Conservation (phyloP, 1,140 invertebrate species). For the Bombus huntii region DNA sequence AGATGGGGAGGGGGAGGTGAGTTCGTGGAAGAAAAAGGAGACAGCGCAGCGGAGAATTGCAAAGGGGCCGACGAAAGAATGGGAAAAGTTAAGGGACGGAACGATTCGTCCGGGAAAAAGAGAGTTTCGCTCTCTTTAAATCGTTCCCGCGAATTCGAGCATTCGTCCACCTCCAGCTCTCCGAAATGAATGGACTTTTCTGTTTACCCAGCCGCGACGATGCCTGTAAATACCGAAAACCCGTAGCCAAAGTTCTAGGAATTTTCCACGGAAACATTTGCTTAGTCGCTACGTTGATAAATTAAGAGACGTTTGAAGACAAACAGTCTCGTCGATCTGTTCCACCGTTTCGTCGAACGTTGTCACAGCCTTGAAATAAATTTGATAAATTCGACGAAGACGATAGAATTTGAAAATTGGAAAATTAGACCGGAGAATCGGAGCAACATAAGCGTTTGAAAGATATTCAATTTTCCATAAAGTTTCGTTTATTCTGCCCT, state of each 20-base stretch:
- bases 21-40: constrained; percentile 5
- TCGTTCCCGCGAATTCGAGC: constrained; percentile 58
- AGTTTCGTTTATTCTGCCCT: too few relatives aligned
- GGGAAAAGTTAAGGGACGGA: constrained; percentile 61
- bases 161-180: constrained; percentile 1
- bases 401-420: too few relatives aligned
- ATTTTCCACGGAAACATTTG: background rate
- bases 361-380: too few relatives aligned
- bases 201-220: constrained; percentile 21
- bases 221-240: background rate
- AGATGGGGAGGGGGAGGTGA: too few relatives aligned
- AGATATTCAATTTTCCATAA: too few relatives aligned
- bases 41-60: constrained; percentile 36
- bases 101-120: constrained; percentile 25
- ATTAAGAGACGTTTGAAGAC: background rate
- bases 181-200: background rate
- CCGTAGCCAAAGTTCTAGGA: background rate
- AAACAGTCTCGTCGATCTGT: background rate
- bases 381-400: too few relatives aligned
- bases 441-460: too few relatives aligned
- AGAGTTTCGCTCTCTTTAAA: constrained; percentile 57
- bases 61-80: constrained; percentile 57
- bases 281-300: background rate
- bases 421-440: too few relatives aligned
- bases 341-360: too few relatives aligned